Evolutionary conservation across 2,888 invertebrate species (phyloP), one percentile per base, ranked within the genome.

Genomic region (Hipparchia semele): DNA sequence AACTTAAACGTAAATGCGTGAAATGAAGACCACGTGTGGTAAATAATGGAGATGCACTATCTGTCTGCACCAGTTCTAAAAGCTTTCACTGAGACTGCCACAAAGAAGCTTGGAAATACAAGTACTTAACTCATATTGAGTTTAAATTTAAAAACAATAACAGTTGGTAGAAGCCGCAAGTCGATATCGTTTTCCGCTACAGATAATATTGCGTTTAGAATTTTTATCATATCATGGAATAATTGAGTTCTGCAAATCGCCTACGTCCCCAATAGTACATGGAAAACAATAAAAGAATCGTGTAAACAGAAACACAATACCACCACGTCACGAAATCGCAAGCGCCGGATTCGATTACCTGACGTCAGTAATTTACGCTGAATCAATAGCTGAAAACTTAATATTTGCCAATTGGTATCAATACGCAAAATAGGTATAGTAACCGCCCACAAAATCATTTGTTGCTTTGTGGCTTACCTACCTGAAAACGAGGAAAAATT

Each of bases 171-270:
- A 73, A 72, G 70, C 68, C 51, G 39, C 56, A 58, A 58, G 23
- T 33, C 45, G 66, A 76, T 72, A 74, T 65, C 70, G 49, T 73
- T 70, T 73, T 76, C 13, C 56, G 68, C 61, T 45, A 70, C n/a
- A 9, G 71, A 75, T 64, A 74, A 75, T 64, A 74, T 68, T 67
- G 62, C 69, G 71, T 51, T 56, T 69, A 54, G 68, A 56, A 70
- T 66, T 70, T 75, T 72, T 74, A 72, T 70, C 70, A 71, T 23
- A 68, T 68, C 69, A 58, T 74, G 58, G 68, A 74, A 72, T n/a
- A 68, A 71, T 58, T 61, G 49, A 49, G n/a, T 56, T 70, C 64
- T 60, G 73, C 76, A 70, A 72, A 74, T 74, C 74, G 74, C 67
- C 71, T 70, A 75, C 73, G 68, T 67, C 23, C 45, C 39, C 64